phyloP scores from a whole-genome alignment of 2,797 vertebrate genomes.

The Aeoliscus strigatus region DNA sequence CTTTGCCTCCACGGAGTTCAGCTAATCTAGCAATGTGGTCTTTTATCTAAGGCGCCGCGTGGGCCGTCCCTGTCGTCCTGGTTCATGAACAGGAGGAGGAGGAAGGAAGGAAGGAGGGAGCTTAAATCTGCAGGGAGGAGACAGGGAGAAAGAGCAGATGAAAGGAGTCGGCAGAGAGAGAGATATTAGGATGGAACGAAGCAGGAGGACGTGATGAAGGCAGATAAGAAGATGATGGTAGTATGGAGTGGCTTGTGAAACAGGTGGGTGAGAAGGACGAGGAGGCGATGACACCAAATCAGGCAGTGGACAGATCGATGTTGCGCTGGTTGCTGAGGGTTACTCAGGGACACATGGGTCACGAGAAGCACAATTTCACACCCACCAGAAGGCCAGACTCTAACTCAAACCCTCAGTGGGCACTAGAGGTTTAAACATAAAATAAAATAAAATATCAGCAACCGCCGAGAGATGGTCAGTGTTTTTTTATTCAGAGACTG shows the following conservation, averaged over 20 bases:
- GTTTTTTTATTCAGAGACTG: not conserved
- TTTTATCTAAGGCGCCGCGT: conserved; percentile 47
- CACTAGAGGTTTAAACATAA: too few species aligned
- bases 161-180: conserved; percentile 7
- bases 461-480: not conserved
- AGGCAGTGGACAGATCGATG: conserved; percentile 35
- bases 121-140: conserved; percentile 44
- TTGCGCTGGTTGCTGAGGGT: conserved; percentile 43
- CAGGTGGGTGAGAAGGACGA: conserved; percentile 38
- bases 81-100: conserved; percentile 41
- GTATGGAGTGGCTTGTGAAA: conserved; percentile 27
- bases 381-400: conserved; percentile 19
- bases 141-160: conserved; percentile 20
- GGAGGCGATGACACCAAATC: conserved; percentile 41
- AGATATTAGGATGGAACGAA: conserved; percentile 24
- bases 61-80: conserved; percentile 38
- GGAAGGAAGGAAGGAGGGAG: conserved; percentile 42
- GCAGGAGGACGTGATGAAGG: conserved; percentile 31
- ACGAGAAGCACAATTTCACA: conserved; percentile 36
- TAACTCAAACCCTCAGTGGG: conserved; percentile 23
- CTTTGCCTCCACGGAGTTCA: conserved; percentile 31
- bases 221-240: conserved; percentile 36
- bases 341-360: conserved; percentile 46
- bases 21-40: conserved; percentile 29
- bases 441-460: conserved; percentile 6